These are phyloP conservation scores for Oreotrochilus melanogaster DNA, from an alignment of 2,113 vertebrate genomes.

Conservation along the genomic window DNA sequence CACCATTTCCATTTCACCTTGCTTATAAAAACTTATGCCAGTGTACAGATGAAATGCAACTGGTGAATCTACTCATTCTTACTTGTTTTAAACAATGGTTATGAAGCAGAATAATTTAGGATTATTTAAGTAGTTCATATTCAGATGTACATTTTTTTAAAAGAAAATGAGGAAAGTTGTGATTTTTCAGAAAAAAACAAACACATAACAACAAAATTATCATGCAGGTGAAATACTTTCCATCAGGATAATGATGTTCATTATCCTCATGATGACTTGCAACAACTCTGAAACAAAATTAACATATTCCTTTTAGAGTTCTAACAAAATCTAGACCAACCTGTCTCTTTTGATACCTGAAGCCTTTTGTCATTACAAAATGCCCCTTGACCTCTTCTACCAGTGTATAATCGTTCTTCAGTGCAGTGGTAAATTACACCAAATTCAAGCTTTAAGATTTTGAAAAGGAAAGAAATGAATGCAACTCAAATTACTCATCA, in stretches of 20 bases:
- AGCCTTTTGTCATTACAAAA: constrained; percentile 88
- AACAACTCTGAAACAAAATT: constrained; percentile 72
- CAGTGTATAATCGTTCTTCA: constrained; percentile 87
- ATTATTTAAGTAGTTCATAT: constrained; percentile 4
- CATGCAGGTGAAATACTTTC: constrained; percentile 44
- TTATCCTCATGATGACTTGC: constrained; percentile 65
- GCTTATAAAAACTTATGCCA: background rate
- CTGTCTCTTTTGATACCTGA: constrained; percentile 85
- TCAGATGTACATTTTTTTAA: constrained; percentile 1
- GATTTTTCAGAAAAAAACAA: constrained; percentile 41
- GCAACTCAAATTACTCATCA: constrained; percentile 67
- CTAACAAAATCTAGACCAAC: constrained; percentile 75
- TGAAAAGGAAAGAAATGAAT: constrained; percentile 68
- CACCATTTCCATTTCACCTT: constrained; percentile 38
- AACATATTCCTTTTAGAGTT: constrained; percentile 64
- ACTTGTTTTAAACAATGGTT: background rate
- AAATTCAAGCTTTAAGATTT: constrained; percentile 84
- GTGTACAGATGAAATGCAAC: constrained; percentile 27
- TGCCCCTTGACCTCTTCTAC: constrained; percentile 86
- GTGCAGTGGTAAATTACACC: constrained; percentile 91
- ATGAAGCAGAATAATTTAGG: background rate
- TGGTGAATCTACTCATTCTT: constrained; percentile 42
- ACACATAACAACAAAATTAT: constrained; percentile 45
- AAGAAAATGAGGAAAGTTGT: constrained; percentile 24
- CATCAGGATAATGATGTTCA: constrained; percentile 42